A percentile compares a stretch with the other conserved stretches of the same genome.
phyloP scores from a whole-genome alignment of 1,140 invertebrate species.

The Solen grandis region DNA sequence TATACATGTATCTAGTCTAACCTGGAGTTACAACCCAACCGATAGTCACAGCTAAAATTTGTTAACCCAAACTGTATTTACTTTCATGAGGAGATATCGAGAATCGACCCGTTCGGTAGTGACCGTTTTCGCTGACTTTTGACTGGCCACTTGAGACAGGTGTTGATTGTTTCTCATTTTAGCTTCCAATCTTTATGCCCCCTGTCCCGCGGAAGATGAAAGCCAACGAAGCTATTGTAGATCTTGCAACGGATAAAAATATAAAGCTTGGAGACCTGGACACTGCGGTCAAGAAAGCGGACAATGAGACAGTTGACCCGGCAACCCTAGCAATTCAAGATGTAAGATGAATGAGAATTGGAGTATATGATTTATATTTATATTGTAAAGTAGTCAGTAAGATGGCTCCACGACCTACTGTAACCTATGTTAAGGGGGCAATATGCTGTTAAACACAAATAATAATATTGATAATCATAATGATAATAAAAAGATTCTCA shows the following conservation, averaged over 20 bases:
- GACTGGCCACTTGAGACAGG: background rate
- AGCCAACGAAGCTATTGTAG: background rate
- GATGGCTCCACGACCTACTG: too few species aligned
- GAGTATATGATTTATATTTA: too few species aligned
- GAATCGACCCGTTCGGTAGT: background rate
- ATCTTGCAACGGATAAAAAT: constrained; percentile 9
- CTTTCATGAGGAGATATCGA: background rate
- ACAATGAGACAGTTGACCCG: constrained; percentile 30
- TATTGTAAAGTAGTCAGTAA: too few species aligned
- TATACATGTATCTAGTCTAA: background rate
- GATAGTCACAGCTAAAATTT: background rate
- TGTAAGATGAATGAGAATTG: too few species aligned
- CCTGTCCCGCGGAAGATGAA: constrained; percentile 21
- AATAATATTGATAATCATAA: too few species aligned
- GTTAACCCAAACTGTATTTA: background rate
- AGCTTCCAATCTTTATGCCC: constrained; percentile 2
- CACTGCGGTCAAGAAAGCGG: background rate
- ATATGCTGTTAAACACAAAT: too few species aligned
- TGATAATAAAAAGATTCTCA: too few species aligned
- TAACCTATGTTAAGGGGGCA: too few species aligned
- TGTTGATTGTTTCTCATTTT: background rate
- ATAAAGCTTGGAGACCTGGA: background rate
- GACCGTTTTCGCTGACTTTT: background rate
- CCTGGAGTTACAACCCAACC: background rate
- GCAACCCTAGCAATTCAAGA: constrained; percentile 39